phyloP scores from a whole-genome alignment of 2,113 vertebrate species.

The Caretta caretta region DNA sequence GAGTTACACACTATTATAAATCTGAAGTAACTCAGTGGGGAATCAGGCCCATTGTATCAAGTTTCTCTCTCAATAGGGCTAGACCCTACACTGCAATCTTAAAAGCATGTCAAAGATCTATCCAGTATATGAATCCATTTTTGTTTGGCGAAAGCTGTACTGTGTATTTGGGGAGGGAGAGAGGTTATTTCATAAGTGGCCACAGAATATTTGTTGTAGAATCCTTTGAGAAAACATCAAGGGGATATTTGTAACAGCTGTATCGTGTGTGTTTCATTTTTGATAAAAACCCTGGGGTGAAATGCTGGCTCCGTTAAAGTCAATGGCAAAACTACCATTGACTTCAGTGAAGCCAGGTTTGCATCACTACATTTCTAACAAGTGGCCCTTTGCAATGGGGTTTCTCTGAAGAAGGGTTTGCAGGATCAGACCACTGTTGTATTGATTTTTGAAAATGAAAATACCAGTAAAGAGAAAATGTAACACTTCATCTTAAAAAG shows the following conservation, averaged over 20 bases:
- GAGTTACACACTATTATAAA: neutral
- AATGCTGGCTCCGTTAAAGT: neutral
- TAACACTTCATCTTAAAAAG: neutral
- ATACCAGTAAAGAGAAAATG: neutral
- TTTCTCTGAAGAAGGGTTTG: neutral
- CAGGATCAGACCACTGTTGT: neutral
- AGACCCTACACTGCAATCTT: neutral
- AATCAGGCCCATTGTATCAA: neutral
- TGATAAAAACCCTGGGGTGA: neutral
- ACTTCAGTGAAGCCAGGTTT: neutral
- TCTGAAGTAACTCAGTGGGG: neutral
- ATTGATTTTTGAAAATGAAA: neutral
- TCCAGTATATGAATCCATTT: neutral
- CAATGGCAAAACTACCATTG: neutral
- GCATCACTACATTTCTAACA: neutral
- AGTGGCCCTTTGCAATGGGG: neutral
- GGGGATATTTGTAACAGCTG: neutral
- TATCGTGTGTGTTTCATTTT: neutral
- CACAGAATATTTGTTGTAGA: neutral
- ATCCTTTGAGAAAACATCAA: neutral
- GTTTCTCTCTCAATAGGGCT: neutral
- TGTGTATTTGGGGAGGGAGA: neutral
- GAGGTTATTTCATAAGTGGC: neutral
- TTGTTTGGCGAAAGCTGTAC: neutral
- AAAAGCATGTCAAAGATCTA: slow-evolving; percentile 1